Conservation (phyloP, 1,140 invertebrate genomes). For the Lethocerus indicus region DNA sequence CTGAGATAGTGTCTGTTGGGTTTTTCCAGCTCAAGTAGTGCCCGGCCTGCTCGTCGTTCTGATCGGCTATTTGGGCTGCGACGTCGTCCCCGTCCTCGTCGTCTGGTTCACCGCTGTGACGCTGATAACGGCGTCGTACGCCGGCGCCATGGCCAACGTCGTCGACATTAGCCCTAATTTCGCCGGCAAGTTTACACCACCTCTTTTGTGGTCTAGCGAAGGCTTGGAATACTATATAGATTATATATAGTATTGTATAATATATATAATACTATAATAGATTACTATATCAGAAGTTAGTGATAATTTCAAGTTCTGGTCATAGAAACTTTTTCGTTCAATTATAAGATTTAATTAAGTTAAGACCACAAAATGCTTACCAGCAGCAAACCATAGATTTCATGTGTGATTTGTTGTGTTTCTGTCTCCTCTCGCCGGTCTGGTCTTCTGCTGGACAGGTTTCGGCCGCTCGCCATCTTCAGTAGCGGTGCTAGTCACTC, state of each 20-base stretch:
- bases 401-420: too few relatives aligned
- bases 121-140: conserved; percentile 50
- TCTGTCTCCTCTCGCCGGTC: too few relatives aligned
- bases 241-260: too few relatives aligned
- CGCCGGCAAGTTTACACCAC: conserved; percentile 28
- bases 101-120: conserved; percentile 54
- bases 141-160: conserved; percentile 57
- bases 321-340: not conserved
- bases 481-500: too few relatives aligned
- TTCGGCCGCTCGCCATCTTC: too few relatives aligned
- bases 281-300: not conserved
- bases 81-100: conserved; percentile 35
- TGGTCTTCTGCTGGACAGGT: too few relatives aligned
- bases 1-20: not conserved
- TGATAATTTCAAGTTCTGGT: not conserved
- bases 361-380: not conserved
- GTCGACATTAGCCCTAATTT: conserved; percentile 57
- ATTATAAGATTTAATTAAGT: not conserved
- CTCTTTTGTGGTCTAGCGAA: not conserved
- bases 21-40: conserved; percentile 39
- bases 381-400: too few relatives aligned
- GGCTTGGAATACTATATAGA: not conserved
- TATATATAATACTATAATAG: not conserved
- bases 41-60: conserved; percentile 43
- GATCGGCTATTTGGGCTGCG: conserved; percentile 47